Evolutionary conservation across 2,797 vertebrate genomes (phyloP).

Genomic region (Gorsachius magnificus): DNA sequence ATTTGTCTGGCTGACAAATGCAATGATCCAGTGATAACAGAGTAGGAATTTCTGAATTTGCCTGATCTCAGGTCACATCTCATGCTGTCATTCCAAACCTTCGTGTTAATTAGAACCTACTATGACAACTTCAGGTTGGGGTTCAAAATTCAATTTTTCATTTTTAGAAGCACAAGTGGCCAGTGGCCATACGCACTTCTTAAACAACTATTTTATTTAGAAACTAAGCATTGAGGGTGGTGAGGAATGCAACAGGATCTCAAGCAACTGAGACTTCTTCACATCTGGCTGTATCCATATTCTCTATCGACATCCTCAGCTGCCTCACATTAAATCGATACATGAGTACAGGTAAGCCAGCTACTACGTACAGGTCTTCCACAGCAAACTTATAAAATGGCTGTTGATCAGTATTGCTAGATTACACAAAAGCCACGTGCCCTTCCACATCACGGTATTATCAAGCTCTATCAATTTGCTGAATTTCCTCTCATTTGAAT

Average conservation of each 20-base stretch:
- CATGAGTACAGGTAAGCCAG: fast-evolving
- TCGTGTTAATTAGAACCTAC: neutral
- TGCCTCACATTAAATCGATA: neutral
- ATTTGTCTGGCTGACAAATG: neutral
- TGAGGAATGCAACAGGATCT: neutral
- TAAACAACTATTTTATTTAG: neutral
- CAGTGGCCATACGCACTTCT: neutral
- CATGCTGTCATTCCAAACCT: neutral
- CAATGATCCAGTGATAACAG: neutral
- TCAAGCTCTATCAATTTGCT: neutral
- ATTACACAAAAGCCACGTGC: neutral
- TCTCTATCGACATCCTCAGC: neutral
- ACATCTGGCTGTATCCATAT: neutral
- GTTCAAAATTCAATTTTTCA: neutral
- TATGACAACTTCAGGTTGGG: neutral
- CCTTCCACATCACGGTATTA: neutral
- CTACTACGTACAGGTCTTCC: neutral
- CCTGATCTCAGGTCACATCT: neutral
- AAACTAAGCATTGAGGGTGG: neutral
- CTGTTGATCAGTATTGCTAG: neutral
- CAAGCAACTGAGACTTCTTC: neutral
- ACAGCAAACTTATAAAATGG: neutral
- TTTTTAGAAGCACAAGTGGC: neutral
- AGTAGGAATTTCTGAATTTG: neutral
- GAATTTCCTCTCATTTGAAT: neutral